Evolutionary conservation across 2,888 invertebrate genomes (phyloP).

Genomic region (Drosophila pullipes): DNA sequence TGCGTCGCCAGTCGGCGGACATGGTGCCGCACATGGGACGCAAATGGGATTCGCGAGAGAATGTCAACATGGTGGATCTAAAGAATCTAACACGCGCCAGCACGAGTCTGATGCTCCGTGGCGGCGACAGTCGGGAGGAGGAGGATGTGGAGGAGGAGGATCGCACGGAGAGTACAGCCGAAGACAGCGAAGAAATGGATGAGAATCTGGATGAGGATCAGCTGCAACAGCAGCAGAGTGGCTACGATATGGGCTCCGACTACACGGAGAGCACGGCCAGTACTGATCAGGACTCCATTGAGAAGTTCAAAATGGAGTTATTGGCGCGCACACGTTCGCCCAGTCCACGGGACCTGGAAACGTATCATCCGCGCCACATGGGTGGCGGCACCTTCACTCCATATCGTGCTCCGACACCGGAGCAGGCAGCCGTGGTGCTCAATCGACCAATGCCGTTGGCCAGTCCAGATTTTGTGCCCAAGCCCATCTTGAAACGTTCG

Average conservation of each 20-base stretch:
- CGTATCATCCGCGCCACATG: slow-evolving; percentile 89
- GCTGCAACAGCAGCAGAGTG: slow-evolving; percentile 37
- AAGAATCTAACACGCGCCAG: slow-evolving; percentile 56
- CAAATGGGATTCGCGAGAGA: slow-evolving; percentile 84
- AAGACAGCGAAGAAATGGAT: slow-evolving; percentile 69
- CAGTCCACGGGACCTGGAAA: slow-evolving; percentile 87
- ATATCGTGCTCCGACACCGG: slow-evolving; percentile 85
- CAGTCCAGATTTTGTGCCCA: slow-evolving; percentile 90
- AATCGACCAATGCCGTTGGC: slow-evolving; percentile 88
- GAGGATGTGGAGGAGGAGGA: slow-evolving; percentile 63
- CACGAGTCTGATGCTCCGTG: slow-evolving; percentile 48
- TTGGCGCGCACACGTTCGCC: slow-evolving; percentile 83
- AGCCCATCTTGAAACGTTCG: slow-evolving; percentile 91
- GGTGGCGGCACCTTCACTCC: slow-evolving; percentile 83
- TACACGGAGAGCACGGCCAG: slow-evolving; percentile 89
- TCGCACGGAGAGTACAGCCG: slow-evolving; percentile 81
- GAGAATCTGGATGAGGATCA: slow-evolving; percentile 66
- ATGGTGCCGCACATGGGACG: slow-evolving; percentile 73
- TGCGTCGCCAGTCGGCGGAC: slow-evolving; percentile 86
- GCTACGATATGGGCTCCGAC: slow-evolving; percentile 87
- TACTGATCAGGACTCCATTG: slow-evolving; percentile 85
- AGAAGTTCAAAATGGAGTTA: slow-evolving; percentile 84
- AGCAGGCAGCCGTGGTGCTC: slow-evolving; percentile 87
- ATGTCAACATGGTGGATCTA: slow-evolving; percentile 56
- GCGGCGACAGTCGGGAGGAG: slow-evolving; percentile 44